Base-by-base conservation (phyloP, 2,888 invertebrate species). In the Philereme transversata region DNA sequence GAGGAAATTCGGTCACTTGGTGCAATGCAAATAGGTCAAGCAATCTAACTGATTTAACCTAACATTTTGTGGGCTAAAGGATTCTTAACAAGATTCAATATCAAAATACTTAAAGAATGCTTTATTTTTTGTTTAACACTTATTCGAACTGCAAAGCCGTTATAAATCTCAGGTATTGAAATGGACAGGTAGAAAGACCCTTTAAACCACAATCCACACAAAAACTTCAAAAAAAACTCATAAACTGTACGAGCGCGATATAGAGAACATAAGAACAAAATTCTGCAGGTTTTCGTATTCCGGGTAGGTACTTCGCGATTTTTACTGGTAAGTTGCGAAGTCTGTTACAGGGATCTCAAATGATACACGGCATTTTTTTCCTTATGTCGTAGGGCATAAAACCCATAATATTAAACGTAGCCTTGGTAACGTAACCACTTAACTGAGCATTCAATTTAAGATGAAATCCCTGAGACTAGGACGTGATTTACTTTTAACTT, bases 401-500 rank as follows among this genome's bases (percentile, higher is more conserved):
- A 51, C 4, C 11, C 38, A 48, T 44, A 47, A 54, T 51, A 47
- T 9, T 58, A 38, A 46, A 51, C 9, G 35, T 44, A 38, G 34
- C 36, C 36, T 44, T 54, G 11, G 5, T 47, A 34, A 10, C 55
- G 43, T 49, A 45, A 64, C 46, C 53, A 61, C 52, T 65, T 58
- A 57, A 43, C 55, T n/a, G 45, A 56, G 51, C 52, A 63, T 67
- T 64, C 60, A 62, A 65, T 63, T 67, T 65, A 50, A 62, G 61
- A 67, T 65, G 64, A 62, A 63, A 62, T 60, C 61, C 51, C 57
- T 41, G 43, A 36, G 38, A 51, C 40, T 41, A 35, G 33, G 22
- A 49, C 35, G 53, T 47, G 52, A 45, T 53, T 58, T 44, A 49
- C 36, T 44, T 58, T 58, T 36, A 48, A 57, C 40, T 51, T 38